These are phyloP conservation scores for Mesembrinibis cayennensis DNA, from an alignment of 2,113 vertebrate species.

Conservation along the genomic window DNA sequence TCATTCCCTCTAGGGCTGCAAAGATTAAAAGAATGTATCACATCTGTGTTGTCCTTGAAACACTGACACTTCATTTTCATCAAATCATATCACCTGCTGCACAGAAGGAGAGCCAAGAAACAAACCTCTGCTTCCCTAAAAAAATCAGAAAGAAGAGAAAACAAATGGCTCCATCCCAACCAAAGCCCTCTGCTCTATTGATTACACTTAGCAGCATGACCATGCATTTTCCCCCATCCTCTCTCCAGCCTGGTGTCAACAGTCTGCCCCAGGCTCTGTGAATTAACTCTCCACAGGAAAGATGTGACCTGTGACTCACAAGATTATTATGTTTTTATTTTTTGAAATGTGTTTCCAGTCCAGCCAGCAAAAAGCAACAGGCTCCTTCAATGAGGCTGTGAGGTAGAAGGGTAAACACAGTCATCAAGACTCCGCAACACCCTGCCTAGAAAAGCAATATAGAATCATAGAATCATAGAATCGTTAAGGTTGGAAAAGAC, in stretches of 20 bases:
- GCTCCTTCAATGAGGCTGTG: background rate
- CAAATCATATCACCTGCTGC: background rate
- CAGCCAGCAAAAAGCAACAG: background rate
- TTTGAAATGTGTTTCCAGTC: background rate
- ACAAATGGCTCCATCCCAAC: background rate
- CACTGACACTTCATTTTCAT: background rate
- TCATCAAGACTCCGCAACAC: background rate
- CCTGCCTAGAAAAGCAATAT: background rate
- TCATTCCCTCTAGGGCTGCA: background rate
- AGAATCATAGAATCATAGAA: no score
- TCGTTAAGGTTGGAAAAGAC: no score
- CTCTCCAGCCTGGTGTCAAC: background rate
- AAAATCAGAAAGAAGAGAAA: background rate
- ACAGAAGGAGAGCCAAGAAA: background rate
- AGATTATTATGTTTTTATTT: background rate
- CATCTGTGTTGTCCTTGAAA: background rate
- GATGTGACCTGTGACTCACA: fast-evolving
- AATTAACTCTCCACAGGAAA: background rate
- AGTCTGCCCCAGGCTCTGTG: background rate
- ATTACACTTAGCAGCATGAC: background rate
- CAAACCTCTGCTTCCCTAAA: background rate
- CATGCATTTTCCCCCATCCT: background rate
- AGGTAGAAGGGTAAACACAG: background rate
- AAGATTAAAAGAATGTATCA: background rate
- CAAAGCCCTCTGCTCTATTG: background rate